Evolutionary conservation across 2,113 vertebrate genomes (phyloP).

Genomic region (Pipa parva): DNA sequence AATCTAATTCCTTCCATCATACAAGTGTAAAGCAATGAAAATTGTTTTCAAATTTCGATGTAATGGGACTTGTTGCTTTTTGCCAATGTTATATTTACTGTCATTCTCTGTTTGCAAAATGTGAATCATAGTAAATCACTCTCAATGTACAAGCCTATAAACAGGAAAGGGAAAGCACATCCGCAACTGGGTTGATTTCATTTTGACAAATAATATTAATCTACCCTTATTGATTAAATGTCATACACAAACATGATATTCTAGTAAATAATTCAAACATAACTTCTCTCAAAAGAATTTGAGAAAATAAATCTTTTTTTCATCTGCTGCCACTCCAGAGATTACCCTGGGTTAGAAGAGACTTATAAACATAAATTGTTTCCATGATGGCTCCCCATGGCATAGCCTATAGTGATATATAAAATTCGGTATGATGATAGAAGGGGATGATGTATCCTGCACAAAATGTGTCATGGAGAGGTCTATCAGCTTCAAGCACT

Average conservation of each 20-base stretch:
- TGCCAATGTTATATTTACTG: too few species aligned
- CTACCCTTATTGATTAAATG: slow-evolving; percentile 11
- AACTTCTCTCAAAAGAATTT: slow-evolving; percentile 14
- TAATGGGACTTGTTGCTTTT: too few species aligned
- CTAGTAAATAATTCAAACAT: slow-evolving; percentile 26
- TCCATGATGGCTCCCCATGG: slow-evolving; percentile 20
- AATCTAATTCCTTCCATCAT: too few species aligned
- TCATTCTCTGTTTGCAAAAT: too few species aligned
- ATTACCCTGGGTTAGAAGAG: slow-evolving; percentile 31
- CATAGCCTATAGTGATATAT: slow-evolving; percentile 36
- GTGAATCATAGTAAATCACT: too few species aligned
- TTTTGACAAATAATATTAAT: slow-evolving; percentile 8
- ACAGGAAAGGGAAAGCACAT: neutral
- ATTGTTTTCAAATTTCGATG: too few species aligned
- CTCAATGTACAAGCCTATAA: neutral
- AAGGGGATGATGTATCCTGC: slow-evolving; percentile 29
- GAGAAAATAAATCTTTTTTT: slow-evolving; percentile 16
- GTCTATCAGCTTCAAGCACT: slow-evolving; percentile 55
- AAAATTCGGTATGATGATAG: slow-evolving; percentile 34
- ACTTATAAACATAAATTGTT: slow-evolving; percentile 40
- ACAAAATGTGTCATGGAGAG: slow-evolving; percentile 44
- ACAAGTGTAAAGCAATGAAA: too few species aligned
- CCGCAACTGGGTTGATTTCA: neutral
- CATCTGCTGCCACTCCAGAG: slow-evolving; percentile 17
- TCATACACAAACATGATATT: neutral